Percentiles rank a stretch among this genome's conserved stretches.
Conservation (phyloP, 2,113 vertebrate genomes). For the Ondatra zibethicus region DNA sequence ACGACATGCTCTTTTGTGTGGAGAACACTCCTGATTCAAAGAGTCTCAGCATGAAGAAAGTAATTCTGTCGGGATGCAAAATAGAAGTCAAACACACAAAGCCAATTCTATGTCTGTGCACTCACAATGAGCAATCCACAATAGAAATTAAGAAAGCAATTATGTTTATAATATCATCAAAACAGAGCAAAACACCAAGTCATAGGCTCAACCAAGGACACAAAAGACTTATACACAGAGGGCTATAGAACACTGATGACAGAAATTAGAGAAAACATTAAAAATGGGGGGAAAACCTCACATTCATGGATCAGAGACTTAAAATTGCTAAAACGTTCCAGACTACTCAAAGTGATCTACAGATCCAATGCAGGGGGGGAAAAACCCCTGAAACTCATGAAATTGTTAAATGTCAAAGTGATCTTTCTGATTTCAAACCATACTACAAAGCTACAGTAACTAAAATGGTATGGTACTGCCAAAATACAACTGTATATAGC, state of each 20-base stretch:
- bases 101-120: not conserved
- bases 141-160: not conserved
- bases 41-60: not conserved
- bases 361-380: constrained; percentile 6
- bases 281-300: not conserved
- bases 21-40: not conserved
- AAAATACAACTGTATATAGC: not conserved
- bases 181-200: not conserved
- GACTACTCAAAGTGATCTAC: not conserved
- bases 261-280: not conserved
- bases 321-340: not conserved
- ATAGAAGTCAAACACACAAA: not conserved
- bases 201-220: constrained; percentile 12
- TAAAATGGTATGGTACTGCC: not conserved
- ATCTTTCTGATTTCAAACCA: constrained; percentile 41
- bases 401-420: not conserved
- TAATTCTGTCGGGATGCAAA: not conserved
- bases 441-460: constrained; percentile 18
- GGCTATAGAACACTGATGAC: not conserved
- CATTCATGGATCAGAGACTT: not conserved
- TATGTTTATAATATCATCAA: not conserved
- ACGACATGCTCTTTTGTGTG: not conserved
- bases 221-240: not conserved
- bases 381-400: not conserved
- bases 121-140: constrained; percentile 7